These are phyloP conservation scores for Gymnodraco acuticeps DNA, from an alignment of 2,797 vertebrate genomes.

Conservation along the genomic window DNA sequence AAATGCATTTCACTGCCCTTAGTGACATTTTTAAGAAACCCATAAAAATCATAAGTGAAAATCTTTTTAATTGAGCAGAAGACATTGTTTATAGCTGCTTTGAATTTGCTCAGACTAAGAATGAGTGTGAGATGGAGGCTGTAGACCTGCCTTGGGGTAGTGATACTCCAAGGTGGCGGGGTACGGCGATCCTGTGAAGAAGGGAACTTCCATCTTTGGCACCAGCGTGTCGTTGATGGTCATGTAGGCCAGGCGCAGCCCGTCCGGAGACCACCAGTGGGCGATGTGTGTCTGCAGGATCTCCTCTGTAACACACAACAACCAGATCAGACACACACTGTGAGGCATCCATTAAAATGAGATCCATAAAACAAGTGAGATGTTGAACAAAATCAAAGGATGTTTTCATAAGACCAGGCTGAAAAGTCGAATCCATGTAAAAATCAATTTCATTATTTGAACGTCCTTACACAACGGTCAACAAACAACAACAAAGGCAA, in stretches of 20 bases:
- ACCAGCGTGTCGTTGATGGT: constrained; percentile 96
- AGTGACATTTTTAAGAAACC: no score
- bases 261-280: constrained; percentile 99
- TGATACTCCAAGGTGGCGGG: constrained; percentile 90
- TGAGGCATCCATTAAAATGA: background rate
- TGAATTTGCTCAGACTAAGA: background rate
- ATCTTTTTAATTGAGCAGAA: background rate
- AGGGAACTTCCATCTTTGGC: constrained; percentile 94
- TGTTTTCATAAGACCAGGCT: background rate
- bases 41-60: no score
- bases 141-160: constrained; percentile 92
- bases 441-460: background rate
- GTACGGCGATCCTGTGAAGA: constrained; percentile 90
- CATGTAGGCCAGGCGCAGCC: constrained; percentile 93
- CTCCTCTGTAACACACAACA: constrained; percentile 87
- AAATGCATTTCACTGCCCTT: no score
- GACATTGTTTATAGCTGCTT: background rate
- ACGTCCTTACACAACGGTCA: no score
- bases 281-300: constrained; percentile 93
- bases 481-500: no score
- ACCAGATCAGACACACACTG: background rate
- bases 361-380: background rate
- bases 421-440: background rate
- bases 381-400: background rate
- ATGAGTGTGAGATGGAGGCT: background rate